Evolutionary conservation across 2,888 invertebrate genomes (phyloP).

Genomic region (Colostygia pectinataria): DNA sequence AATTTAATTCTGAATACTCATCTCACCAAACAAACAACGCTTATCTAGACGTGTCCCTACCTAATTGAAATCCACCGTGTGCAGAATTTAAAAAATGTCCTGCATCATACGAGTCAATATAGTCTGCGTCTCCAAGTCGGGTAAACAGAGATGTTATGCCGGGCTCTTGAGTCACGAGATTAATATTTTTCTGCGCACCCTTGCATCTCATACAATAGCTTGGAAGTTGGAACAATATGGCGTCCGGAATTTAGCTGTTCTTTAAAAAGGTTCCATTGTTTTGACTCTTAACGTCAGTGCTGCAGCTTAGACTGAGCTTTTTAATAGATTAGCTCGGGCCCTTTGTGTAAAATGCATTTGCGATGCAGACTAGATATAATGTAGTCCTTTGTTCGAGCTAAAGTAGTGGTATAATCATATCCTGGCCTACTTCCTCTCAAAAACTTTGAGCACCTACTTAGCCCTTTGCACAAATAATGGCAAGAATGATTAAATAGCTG

Average conservation of each 20-base stretch:
- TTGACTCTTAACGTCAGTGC: slow-evolving; percentile 39
- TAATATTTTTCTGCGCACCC: slow-evolving; percentile 46
- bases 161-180: slow-evolving; percentile 39
- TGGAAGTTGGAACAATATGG: slow-evolving; percentile 47
- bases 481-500: too few species aligned
- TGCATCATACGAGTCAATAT: slow-evolving; percentile 23
- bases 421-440: slow-evolving; percentile 7
- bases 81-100: slow-evolving; percentile 16
- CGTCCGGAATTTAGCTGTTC: slow-evolving; percentile 43
- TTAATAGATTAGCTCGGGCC: slow-evolving; percentile 41
- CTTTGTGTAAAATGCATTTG: slow-evolving; percentile 28
- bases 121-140: slow-evolving; percentile 3
- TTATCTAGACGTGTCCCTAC: neutral
- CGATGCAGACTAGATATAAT: slow-evolving; percentile 17
- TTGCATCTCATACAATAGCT: slow-evolving; percentile 43
- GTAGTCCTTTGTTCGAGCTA: slow-evolving; percentile 16
- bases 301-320: slow-evolving; percentile 43
- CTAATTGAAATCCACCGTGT: slow-evolving; percentile 8
- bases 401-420: slow-evolving; percentile 9
- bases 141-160: slow-evolving; percentile 33
- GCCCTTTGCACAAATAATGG: too few species aligned
- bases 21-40: slow-evolving; percentile 2
- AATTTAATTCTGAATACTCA: too few species aligned
- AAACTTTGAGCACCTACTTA: too few species aligned
- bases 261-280: slow-evolving; percentile 51